Conservation (phyloP, 2,113 vertebrate genomes). For the Bubo bubo region DNA sequence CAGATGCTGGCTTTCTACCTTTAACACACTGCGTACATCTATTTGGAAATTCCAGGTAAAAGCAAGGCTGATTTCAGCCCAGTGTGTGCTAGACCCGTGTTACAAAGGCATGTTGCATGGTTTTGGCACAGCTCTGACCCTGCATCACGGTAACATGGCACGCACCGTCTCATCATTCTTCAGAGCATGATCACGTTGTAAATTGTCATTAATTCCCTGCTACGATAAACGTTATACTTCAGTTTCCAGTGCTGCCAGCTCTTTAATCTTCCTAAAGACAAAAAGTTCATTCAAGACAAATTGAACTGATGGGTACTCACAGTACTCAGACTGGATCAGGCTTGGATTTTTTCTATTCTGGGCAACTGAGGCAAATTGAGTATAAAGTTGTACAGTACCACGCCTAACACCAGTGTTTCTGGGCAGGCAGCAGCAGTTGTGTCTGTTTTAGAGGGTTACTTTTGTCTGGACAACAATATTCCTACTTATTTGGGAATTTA, state of each 20-base stretch:
- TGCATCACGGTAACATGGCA: background rate
- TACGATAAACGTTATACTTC: background rate
- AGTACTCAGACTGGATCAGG: background rate
- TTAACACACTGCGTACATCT: background rate
- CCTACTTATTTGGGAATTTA: background rate
- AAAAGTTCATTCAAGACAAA: conserved; percentile 8
- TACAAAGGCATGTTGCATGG: background rate
- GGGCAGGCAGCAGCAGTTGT: background rate
- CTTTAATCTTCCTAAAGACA: conserved; percentile 12
- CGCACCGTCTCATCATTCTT: background rate
- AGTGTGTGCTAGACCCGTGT: fast-evolving
- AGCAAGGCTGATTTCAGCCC: background rate
- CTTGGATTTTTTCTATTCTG: background rate
- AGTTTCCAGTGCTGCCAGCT: background rate
- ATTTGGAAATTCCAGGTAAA: background rate
- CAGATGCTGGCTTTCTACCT: background rate
- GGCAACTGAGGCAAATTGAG: background rate
- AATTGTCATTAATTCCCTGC: background rate
- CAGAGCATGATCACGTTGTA: background rate
- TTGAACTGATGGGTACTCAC: background rate
- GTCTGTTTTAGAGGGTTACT: background rate
- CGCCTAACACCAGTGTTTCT: background rate
- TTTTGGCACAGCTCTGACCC: background rate
- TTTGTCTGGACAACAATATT: background rate
- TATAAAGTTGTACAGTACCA: background rate